These are phyloP conservation scores for Bungarus multicinctus DNA, from an alignment of 2,113 vertebrate species.

Conservation along the genomic window DNA sequence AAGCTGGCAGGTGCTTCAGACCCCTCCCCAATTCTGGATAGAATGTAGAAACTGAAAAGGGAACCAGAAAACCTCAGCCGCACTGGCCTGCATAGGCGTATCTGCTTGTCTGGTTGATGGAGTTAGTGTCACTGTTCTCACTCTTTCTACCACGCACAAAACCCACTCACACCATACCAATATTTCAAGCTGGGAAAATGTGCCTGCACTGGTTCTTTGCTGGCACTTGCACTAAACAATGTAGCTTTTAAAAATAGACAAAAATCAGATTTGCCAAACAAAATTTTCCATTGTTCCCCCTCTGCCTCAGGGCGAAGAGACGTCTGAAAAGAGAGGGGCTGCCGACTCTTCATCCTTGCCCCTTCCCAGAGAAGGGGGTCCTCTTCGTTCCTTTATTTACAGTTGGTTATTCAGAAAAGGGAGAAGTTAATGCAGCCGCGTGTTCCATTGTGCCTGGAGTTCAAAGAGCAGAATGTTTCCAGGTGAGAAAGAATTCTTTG, in stretches of 20 bases:
- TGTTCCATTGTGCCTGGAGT: neutral
- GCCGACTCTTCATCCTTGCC: neutral
- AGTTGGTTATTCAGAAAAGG: fast-evolving
- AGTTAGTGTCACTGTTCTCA: fast-evolving
- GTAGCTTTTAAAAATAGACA: conserved; percentile 1
- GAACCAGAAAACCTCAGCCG: neutral
- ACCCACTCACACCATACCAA: neutral
- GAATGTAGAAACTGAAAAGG: neutral
- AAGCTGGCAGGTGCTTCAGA: neutral
- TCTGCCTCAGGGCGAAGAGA: neutral
- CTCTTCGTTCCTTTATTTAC: neutral
- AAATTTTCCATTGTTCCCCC: neutral
- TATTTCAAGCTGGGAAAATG: neutral
- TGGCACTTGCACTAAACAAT: neutral
- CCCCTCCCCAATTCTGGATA: neutral
- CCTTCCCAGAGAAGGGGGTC: neutral
- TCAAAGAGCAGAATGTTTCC: neutral
- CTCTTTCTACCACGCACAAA: neutral
- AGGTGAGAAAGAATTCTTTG: neutral
- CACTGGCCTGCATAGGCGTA: neutral
- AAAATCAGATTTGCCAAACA: neutral
- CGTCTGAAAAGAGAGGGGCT: neutral
- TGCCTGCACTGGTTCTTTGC: neutral
- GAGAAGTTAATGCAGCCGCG: fast-evolving
- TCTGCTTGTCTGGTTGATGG: neutral